Percentiles rank a stretch among this genome's conserved stretches.
phyloP scores from a whole-genome alignment of 1,140 invertebrate species.

The Pectinophora gossypiella region DNA sequence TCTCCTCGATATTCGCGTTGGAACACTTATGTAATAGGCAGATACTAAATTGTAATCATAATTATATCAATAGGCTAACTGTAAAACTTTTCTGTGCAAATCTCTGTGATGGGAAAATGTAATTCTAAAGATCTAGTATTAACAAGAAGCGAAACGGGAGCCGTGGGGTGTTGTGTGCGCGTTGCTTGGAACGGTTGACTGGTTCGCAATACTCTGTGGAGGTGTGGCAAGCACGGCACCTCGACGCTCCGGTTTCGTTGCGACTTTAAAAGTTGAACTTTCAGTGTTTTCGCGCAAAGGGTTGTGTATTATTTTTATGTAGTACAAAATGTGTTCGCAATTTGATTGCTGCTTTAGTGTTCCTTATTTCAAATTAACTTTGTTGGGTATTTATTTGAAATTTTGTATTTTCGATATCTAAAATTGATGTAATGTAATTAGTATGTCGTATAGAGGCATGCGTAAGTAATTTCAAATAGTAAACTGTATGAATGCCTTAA shows the following conservation, averaged over 20 bases:
- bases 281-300: constrained; percentile 73
- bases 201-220: constrained; percentile 9
- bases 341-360: constrained; percentile 74
- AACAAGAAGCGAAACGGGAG: constrained; percentile 52
- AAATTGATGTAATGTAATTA: constrained; percentile 35
- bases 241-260: constrained; percentile 58
- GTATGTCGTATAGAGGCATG: constrained; percentile 28
- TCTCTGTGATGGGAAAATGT: constrained; percentile 71
- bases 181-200: neutral
- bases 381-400: constrained; percentile 67
- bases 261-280: constrained; percentile 70
- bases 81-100: constrained; percentile 65
- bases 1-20: constrained; percentile 57
- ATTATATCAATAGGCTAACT: constrained; percentile 69
- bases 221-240: constrained; percentile 16
- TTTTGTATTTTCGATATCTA: constrained; percentile 54
- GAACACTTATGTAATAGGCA: constrained; percentile 57
- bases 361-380: constrained; percentile 63
- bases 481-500: constrained; percentile 44
- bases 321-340: constrained; percentile 75
- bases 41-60: constrained; percentile 57
- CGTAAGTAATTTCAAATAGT: constrained; percentile 27
- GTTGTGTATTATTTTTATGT: constrained; percentile 75
- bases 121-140: constrained; percentile 72
- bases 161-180: constrained; percentile 2